Conservation (phyloP, 2,888 invertebrate genomes). For the Herminia tarsipennalis region DNA sequence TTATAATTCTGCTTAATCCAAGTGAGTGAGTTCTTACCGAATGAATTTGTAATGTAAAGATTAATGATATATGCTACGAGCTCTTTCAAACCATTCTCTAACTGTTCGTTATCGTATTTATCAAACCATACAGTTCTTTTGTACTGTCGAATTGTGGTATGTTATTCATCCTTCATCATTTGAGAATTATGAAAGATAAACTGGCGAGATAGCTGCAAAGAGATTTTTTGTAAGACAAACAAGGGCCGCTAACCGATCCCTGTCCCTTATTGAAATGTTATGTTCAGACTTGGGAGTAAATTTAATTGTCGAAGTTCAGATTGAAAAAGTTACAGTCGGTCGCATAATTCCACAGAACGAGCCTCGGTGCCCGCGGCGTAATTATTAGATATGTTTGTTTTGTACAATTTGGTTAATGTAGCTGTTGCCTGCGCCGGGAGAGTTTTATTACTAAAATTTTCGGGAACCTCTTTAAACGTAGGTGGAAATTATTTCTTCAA, state of each 20-base stretch:
- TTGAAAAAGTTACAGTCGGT: constrained; percentile 81
- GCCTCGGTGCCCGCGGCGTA: constrained; percentile 63
- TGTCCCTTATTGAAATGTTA: constrained; percentile 77
- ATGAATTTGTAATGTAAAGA: constrained; percentile 84
- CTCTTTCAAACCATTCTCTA: constrained; percentile 63
- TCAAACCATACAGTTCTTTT: constrained; percentile 54
- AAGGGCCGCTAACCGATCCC: constrained; percentile 54
- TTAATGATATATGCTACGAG: constrained; percentile 74
- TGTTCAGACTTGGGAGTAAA: constrained; percentile 74
- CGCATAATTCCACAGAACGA: constrained; percentile 74
- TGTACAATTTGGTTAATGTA: constrained; percentile 78
- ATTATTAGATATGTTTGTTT: constrained; percentile 80
- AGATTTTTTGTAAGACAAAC: constrained; percentile 47
- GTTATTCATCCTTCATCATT: constrained; percentile 25
- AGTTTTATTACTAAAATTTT: constrained; percentile 69
- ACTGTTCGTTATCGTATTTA: constrained; percentile 65
- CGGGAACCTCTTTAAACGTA: constrained; percentile 58
- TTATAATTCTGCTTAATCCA: constrained; percentile 83
- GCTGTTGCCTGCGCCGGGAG: constrained; percentile 49
- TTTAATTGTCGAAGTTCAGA: constrained; percentile 83
- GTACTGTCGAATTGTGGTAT: constrained; percentile 34
- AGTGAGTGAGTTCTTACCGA: constrained; percentile 82
- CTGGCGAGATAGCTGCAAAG: constrained; percentile 17
- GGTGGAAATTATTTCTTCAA: constrained; percentile 66
- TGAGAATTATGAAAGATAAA: constrained; percentile 24